Evolutionary conservation across 2,113 vertebrate genomes (phyloP).

Genomic region (Sinocyclocheilus maitianheensis): DNA sequence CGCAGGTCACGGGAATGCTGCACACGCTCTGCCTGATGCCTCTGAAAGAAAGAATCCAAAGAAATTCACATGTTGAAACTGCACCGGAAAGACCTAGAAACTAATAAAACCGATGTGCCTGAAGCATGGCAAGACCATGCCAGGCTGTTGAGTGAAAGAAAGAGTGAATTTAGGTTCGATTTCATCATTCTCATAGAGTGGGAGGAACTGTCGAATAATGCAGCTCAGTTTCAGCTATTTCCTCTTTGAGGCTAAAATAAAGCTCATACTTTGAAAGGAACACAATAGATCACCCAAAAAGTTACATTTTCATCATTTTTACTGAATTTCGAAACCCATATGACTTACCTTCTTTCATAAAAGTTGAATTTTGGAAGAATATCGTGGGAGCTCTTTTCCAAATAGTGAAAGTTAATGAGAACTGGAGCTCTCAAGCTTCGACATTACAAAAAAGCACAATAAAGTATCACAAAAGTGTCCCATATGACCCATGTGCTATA

Average conservation of each 20-base stretch:
- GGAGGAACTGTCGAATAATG: constrained; percentile 29
- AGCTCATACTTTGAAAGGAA: not conserved
- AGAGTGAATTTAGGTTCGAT: constrained; percentile 2
- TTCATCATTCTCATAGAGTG: constrained; percentile 34
- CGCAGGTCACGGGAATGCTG: constrained; percentile 71
- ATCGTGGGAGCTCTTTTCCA: not conserved
- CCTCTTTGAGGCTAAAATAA: constrained; percentile 8
- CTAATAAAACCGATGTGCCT: not conserved
- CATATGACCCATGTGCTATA: not conserved
- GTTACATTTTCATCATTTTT: not conserved
- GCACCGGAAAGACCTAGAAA: not conserved
- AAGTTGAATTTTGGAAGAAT: not conserved
- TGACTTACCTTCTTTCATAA: not conserved
- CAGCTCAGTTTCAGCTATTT: not conserved
- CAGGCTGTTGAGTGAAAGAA: not conserved
- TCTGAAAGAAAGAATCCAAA: constrained; percentile 65
- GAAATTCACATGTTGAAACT: not conserved
- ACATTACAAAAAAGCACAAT: not conserved
- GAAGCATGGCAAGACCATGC: not conserved
- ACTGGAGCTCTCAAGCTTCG: not conserved
- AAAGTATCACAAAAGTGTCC: not conserved
- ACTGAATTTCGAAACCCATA: not conserved
- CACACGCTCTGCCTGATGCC: constrained; percentile 61
- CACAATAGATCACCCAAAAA: constrained; percentile 3
- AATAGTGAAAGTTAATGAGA: not conserved